These are phyloP conservation scores for Pseudorectes ferrugineus DNA, from an alignment of 2,113 vertebrate species.

Conservation along the genomic window DNA sequence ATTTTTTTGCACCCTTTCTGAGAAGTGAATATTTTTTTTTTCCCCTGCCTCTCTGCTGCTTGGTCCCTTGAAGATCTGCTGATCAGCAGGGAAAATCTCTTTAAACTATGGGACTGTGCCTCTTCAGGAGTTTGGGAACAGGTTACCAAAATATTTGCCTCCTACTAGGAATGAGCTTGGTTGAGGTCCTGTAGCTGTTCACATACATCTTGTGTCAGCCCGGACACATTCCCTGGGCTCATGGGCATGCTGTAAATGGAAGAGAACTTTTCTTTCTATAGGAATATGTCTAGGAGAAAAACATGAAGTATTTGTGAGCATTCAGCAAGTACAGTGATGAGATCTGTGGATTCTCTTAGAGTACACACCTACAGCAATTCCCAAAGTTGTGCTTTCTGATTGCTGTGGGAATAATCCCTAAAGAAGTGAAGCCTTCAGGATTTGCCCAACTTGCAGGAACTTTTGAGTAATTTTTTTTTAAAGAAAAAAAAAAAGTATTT, in stretches of 20 bases:
- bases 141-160: background rate
- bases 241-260: background rate
- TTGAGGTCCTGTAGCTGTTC: background rate
- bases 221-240: background rate
- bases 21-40: background rate
- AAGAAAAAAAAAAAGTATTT: background rate
- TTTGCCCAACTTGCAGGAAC: background rate
- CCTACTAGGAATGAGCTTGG: too few species aligned
- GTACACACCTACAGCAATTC: background rate
- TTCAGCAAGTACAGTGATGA: background rate
- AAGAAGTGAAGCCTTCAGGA: background rate
- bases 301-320: background rate
- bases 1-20: background rate
- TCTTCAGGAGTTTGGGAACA: background rate
- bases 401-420: background rate
- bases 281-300: background rate
- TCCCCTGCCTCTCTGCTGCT: background rate
- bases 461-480: background rate
- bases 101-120: accelerated
- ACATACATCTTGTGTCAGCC: background rate
- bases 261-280: background rate
- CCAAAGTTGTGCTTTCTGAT: background rate
- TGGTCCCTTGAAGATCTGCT: background rate
- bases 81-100: background rate
- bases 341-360: background rate